Evolutionary conservation across 1,140 invertebrate species (phyloP).

Genomic region (Trachelipus rathkii): DNA sequence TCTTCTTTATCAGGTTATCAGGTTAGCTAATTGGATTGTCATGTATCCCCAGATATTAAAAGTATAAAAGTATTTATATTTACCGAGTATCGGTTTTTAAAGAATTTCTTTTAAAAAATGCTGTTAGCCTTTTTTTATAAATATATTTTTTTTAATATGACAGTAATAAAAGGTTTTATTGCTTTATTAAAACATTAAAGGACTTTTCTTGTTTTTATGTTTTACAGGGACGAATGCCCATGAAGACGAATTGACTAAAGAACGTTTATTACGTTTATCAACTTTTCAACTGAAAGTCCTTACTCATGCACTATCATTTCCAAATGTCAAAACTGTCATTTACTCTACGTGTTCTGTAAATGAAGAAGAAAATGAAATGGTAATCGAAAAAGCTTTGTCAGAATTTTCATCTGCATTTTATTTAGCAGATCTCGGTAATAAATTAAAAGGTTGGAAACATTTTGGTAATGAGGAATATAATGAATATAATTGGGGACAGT

Average conservation of each 20-base stretch:
- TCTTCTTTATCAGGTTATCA: too few species aligned
- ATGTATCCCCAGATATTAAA: too few species aligned
- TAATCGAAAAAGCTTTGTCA: slow-evolving; percentile 60
- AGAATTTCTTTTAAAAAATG: too few species aligned
- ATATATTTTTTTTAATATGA: too few species aligned
- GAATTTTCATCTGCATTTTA: slow-evolving; percentile 44
- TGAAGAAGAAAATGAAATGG: slow-evolving; percentile 87
- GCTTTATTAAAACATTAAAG: too few species aligned
- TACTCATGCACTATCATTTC: slow-evolving; percentile 79
- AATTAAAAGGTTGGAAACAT: slow-evolving; percentile 31
- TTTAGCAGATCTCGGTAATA: slow-evolving; percentile 25
- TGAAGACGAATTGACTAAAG: slow-evolving; percentile 23
- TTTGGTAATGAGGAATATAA: slow-evolving; percentile 54
- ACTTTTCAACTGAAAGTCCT: slow-evolving; percentile 83
- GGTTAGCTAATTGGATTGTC: slow-evolving; percentile 56
- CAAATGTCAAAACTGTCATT: slow-evolving; percentile 74
- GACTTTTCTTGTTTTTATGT: background rate
- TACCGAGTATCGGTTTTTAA: too few species aligned
- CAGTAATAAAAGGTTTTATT: too few species aligned
- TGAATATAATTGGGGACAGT: too few species aligned
- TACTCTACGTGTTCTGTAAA: slow-evolving; percentile 93
- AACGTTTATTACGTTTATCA: slow-evolving; percentile 64
- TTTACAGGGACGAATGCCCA: slow-evolving; percentile 22
- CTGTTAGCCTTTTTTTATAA: too few species aligned
- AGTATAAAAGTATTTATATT: too few species aligned